Conservation (phyloP, 2,797 vertebrate species). For the Premnoplex brunnescens region DNA sequence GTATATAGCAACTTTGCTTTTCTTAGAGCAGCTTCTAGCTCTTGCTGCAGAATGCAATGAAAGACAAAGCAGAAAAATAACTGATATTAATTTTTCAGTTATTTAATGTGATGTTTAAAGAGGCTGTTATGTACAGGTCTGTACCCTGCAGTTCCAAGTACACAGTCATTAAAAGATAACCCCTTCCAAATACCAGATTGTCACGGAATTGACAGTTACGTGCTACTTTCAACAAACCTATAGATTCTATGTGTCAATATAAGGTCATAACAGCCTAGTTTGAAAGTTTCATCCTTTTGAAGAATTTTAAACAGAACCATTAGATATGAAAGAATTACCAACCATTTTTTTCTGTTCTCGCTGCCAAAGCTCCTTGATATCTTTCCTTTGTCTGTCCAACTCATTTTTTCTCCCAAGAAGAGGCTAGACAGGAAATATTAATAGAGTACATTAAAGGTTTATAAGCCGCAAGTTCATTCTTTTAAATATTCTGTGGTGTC, state of each 20-base stretch:
- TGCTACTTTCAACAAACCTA: background rate
- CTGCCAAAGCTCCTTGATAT: constrained; percentile 98
- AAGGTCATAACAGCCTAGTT: background rate
- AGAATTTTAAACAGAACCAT: background rate
- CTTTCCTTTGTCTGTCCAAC: constrained; percentile 94
- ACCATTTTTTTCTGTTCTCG: constrained; percentile 97
- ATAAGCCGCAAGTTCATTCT: background rate
- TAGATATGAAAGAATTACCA: constrained; percentile 60
- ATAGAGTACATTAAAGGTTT: background rate
- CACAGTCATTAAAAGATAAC: background rate
- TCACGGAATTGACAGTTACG: background rate
- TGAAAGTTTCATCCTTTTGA: background rate
- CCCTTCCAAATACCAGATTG: background rate
- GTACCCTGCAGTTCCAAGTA: background rate
- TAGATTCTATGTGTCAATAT: background rate
- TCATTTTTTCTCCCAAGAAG: constrained; percentile 91
- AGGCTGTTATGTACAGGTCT: background rate
- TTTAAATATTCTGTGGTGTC: background rate
- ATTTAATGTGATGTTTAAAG: background rate
- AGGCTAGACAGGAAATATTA: constrained; percentile 80
- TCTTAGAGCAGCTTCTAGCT: constrained; percentile 87
- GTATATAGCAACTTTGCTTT: constrained; percentile 89
- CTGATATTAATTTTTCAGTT: background rate
- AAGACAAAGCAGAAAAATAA: background rate
- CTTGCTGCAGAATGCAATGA: constrained; percentile 79